Conservation (phyloP, 2,888 invertebrate species). For the Lacanobia wlatinum region DNA sequence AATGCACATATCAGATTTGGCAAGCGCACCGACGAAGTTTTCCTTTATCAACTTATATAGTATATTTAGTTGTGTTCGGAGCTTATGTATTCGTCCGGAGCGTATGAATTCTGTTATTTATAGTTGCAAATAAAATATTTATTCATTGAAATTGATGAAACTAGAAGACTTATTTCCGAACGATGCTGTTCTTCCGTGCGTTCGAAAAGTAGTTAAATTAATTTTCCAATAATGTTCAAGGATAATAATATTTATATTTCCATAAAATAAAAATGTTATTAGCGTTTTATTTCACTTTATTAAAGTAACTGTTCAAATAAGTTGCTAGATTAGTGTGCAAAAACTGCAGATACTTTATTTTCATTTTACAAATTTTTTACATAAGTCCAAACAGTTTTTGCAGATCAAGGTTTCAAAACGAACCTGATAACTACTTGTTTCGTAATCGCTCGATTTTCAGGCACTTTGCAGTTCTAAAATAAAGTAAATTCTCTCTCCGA, state of each 20-base stretch:
- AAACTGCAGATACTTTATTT: not conserved
- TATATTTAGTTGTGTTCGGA: too few species aligned
- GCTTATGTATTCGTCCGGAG: too few species aligned
- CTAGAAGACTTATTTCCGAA: slow-evolving; percentile 21
- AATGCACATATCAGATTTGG: too few species aligned
- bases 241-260: not conserved
- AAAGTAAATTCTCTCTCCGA: slow-evolving; percentile 52
- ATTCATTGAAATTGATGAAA: not conserved
- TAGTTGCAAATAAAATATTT: not conserved
- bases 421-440: slow-evolving; percentile 82
- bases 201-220: slow-evolving; percentile 29
- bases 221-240: not conserved
- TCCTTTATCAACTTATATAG: too few species aligned
- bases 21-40: too few species aligned
- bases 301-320: not conserved
- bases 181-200: not conserved
- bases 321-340: accelerated
- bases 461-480: slow-evolving; percentile 59
- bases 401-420: slow-evolving; percentile 72
- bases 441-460: slow-evolving; percentile 83
- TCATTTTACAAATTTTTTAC: not conserved
- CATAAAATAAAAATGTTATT: not conserved
- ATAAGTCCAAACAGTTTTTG: slow-evolving; percentile 8
- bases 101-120: not conserved
- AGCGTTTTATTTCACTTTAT: not conserved